phyloP scores from a whole-genome alignment of 2,797 vertebrate species.

The Dipus sagitta region DNA sequence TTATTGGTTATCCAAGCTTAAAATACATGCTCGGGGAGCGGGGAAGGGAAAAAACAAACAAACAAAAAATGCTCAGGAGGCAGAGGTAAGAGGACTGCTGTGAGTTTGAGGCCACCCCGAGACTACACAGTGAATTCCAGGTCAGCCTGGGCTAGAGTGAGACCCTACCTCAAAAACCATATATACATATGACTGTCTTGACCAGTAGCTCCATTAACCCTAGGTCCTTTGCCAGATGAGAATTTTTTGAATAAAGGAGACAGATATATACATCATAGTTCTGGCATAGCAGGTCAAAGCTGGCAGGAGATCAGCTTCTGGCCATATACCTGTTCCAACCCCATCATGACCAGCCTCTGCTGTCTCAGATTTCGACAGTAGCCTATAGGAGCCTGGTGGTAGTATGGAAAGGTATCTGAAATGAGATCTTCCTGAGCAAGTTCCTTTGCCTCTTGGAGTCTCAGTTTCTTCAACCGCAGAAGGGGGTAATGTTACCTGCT shows the following conservation, averaged over 20 bases:
- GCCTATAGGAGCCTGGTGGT: neutral
- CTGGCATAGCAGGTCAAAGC: neutral
- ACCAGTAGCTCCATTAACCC: neutral
- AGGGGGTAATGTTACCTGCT: neutral
- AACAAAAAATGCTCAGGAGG: too few species aligned
- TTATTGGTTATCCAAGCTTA: too few species aligned
- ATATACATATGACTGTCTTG: neutral
- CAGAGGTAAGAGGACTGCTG: too few species aligned
- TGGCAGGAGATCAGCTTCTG: neutral
- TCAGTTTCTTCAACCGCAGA: neutral
- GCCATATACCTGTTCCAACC: neutral
- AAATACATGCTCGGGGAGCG: too few species aligned
- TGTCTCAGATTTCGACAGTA: neutral
- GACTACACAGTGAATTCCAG: too few species aligned
- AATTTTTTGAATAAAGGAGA: neutral
- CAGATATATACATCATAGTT: neutral
- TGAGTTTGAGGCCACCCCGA: too few species aligned
- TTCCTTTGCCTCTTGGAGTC: neutral
- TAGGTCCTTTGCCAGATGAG: neutral
- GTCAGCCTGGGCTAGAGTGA: too few species aligned
- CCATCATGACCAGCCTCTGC: neutral
- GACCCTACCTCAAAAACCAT: too few species aligned
- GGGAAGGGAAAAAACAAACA: too few species aligned
- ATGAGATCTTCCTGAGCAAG: fast-evolving
- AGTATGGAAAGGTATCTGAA: neutral